Percentiles rank a stretch among this genome's conserved stretches.
Conservation (phyloP, 2,888 invertebrate species). For the Glaucopsyche alexis region DNA sequence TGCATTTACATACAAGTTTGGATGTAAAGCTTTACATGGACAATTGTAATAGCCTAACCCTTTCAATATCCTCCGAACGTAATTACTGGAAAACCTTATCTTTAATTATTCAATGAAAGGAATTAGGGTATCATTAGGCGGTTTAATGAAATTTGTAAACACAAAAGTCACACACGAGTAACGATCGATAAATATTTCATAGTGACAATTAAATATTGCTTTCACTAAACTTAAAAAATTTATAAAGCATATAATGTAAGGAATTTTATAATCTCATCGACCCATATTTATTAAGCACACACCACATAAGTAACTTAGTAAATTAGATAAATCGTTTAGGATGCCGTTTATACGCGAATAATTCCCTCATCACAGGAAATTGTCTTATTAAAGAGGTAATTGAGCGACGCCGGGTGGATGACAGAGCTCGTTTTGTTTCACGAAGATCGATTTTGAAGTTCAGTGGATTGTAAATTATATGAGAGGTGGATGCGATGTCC, state of each 20-base stretch:
- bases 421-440: conserved; percentile 64
- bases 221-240: no score
- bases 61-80: conserved; percentile 48
- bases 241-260: no score
- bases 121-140: conserved; percentile 6
- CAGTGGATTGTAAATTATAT: conserved; percentile 80
- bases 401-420: conserved; percentile 55
- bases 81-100: conserved; percentile 24
- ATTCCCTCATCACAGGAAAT: conserved; percentile 45
- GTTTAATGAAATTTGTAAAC: conserved; percentile 4
- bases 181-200: neutral
- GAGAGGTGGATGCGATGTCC: conserved; percentile 67
- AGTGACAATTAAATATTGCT: neutral
- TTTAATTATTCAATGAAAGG: conserved; percentile 28
- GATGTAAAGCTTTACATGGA: conserved; percentile 62
- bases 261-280: neutral
- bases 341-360: conserved; percentile 34
- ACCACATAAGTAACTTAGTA: conserved; percentile 13
- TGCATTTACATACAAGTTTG: conserved; percentile 66
- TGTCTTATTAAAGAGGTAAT: conserved; percentile 60
- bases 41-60: conserved; percentile 63
- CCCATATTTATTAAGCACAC: neutral
- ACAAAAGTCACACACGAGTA: neutral
- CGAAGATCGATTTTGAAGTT: conserved; percentile 79
- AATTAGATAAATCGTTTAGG: conserved; percentile 1